A percentile compares a stretch with the other conserved stretches of the same genome.
phyloP scores from a whole-genome alignment of 1,140 invertebrate genomes.

The Leptoteleia sp. region DNA sequence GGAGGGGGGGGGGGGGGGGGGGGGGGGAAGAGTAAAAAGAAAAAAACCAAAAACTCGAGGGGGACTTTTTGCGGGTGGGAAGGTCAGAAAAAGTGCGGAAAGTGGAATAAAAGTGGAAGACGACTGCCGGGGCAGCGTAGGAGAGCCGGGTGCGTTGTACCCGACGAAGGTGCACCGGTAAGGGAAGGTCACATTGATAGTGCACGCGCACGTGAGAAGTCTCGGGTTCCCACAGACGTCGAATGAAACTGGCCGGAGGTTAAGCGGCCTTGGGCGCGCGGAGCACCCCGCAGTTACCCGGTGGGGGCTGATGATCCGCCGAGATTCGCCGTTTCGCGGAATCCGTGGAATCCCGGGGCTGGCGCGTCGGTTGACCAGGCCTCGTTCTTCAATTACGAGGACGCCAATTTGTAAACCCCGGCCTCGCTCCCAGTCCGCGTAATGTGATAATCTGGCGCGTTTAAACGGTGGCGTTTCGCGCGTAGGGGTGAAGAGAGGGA shows the following conservation, averaged over 20 bases:
- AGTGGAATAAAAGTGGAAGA: conserved; percentile 11
- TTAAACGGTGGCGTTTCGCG: not conserved
- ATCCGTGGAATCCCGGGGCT: conserved; percentile 11
- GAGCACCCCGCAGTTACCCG: conserved; percentile 32
- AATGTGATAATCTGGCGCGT: conserved; percentile 41
- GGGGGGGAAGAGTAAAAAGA: too few relatives aligned
- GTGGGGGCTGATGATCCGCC: conserved; percentile 24
- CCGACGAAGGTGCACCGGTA: conserved; percentile 4
- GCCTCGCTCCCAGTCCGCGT: not conserved
- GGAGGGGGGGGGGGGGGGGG: too few relatives aligned
- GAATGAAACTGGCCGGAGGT: conserved; percentile 68
- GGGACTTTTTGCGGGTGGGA: not conserved
- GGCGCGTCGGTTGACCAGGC: not conserved
- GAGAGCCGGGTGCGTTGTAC: conserved; percentile 32
- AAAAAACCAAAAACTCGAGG: not conserved
- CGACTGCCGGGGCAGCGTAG: not conserved
- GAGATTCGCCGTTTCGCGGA: conserved; percentile 28
- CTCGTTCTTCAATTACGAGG: conserved; percentile 22
- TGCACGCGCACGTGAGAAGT: conserved; percentile 73
- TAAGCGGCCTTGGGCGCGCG: conserved; percentile 67
- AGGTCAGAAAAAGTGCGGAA: conserved; percentile 12
- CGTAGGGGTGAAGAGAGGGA: not conserved
- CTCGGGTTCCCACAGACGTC: conserved; percentile 74
- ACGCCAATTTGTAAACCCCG: conserved; percentile 23
- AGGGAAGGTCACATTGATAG: conserved; percentile 61